Conservation (phyloP, 2,113 vertebrate genomes). For the Lota lota region DNA sequence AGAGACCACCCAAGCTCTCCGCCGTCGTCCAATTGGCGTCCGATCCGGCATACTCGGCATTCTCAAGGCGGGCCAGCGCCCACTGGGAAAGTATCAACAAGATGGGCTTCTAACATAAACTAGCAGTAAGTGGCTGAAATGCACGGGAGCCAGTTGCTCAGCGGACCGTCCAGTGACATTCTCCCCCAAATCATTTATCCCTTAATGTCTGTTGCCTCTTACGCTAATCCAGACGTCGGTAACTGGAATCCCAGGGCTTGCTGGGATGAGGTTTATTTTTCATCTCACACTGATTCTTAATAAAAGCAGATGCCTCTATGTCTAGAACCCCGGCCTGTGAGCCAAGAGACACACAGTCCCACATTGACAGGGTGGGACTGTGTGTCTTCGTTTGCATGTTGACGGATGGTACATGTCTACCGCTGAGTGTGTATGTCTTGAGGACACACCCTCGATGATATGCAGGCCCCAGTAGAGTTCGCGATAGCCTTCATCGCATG, state of each 20-base stretch:
- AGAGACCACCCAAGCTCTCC: slow-evolving; percentile 62
- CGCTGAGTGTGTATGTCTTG: background rate
- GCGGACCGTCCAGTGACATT: slow-evolving; percentile 1
- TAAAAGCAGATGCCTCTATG: slow-evolving; percentile 26
- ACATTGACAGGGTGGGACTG: slow-evolving; percentile 3
- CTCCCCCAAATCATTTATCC: slow-evolving; percentile 35
- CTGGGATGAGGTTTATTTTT: slow-evolving; percentile 17
- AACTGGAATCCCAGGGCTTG: slow-evolving; percentile 38
- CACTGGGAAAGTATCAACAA: slow-evolving; percentile 29
- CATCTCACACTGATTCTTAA: slow-evolving; percentile 11
- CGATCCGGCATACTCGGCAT: slow-evolving; percentile 55
- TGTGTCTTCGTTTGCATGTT: background rate
- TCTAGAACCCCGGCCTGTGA: slow-evolving; percentile 38
- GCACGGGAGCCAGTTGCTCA: slow-evolving; percentile 27
- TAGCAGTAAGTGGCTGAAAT: slow-evolving; percentile 27
- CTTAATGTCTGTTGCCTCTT: slow-evolving; percentile 36
- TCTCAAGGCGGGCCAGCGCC: slow-evolving; percentile 39
- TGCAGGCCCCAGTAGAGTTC: slow-evolving; percentile 24
- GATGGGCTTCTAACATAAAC: background rate
- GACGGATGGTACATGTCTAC: background rate
- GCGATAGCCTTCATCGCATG: slow-evolving; percentile 38
- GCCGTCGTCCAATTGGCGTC: slow-evolving; percentile 67
- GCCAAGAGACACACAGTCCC: slow-evolving; percentile 17
- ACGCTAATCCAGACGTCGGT: slow-evolving; percentile 21
- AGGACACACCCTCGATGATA: slow-evolving; percentile 24